Percentiles rank a stretch among this genome's conserved stretches.
Conservation (phyloP, 2,888 invertebrate species). For the Dicranocentrus wangi region DNA sequence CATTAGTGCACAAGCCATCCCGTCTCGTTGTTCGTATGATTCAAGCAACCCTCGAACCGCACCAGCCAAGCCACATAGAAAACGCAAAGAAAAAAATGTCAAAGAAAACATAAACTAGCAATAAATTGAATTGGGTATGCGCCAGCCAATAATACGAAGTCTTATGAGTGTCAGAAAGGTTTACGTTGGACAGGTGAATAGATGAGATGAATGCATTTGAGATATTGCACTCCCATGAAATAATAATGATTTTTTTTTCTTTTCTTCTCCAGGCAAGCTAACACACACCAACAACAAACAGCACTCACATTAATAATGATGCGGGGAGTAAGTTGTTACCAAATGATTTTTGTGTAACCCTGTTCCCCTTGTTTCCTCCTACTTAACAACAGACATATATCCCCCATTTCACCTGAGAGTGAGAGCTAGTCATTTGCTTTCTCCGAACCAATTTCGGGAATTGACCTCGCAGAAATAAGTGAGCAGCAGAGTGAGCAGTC, state of each 20-base stretch:
- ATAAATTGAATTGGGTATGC: not conserved
- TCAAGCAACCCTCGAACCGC: no score
- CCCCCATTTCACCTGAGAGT: not conserved
- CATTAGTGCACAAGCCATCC: no score
- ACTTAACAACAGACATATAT: not conserved
- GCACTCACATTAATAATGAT: not conserved
- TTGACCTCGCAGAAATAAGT: not conserved
- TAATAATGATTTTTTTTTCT: slow-evolving; percentile 4
- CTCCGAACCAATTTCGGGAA: slow-evolving; percentile 7
- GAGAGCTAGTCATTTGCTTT: slow-evolving; percentile 16
- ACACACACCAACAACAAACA: no score
- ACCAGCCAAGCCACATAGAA: no score
- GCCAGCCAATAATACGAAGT: slow-evolving; percentile 4
- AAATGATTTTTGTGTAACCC: not conserved
- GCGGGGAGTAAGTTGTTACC: not conserved
- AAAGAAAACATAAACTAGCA: not conserved
- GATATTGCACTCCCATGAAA: not conserved
- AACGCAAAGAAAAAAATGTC: no score
- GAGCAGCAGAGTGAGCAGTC: no score
- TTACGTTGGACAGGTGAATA: slow-evolving; percentile 15
- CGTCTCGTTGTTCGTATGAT: no score
- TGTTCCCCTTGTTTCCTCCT: not conserved
- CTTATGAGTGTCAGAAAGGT: slow-evolving; percentile 8
- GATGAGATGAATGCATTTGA: slow-evolving; percentile 4
- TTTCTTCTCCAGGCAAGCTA: no score